A percentile compares a stretch with the other conserved stretches of the same genome.
These are phyloP conservation scores for Coenobita brevimanus DNA, from an alignment of 1,140 invertebrate species.

Conservation along the genomic window DNA sequence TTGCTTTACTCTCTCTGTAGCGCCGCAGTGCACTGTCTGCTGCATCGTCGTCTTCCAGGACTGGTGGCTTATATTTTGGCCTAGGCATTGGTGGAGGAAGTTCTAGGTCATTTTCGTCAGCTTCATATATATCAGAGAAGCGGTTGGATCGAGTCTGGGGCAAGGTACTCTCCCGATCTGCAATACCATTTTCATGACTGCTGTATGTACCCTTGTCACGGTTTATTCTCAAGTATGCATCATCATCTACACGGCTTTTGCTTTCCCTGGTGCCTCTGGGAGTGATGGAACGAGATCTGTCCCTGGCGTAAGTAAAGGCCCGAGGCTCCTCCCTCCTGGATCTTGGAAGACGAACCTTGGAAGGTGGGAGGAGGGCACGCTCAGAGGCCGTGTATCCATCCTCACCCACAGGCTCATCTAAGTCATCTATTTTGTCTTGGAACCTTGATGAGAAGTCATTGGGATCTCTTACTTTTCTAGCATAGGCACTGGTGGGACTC, in stretches of 20 bases:
- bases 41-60: not conserved
- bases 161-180: too few relatives aligned
- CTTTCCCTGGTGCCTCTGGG: not conserved
- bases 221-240: not conserved
- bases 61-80: not conserved
- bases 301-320: constrained; percentile 12
- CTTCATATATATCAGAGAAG: constrained; percentile 52
- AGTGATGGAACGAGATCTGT: constrained; percentile 3
- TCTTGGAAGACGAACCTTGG: not conserved
- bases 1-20: constrained; percentile 33
- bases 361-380: not conserved
- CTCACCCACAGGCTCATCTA: not conserved
- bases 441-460: not conserved
- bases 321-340: not conserved
- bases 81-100: not conserved
- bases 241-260: not conserved
- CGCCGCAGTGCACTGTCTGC: not conserved
- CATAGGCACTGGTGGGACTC: constrained; percentile 7
- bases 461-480: not conserved
- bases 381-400: constrained; percentile 18
- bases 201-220: not conserved
- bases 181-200: not conserved
- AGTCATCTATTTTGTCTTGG: not conserved
- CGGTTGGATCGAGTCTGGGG: not conserved
- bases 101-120: constrained; percentile 43